Conservation (phyloP, 1,140 invertebrate genomes). For the Hyposmocoma kahamanoa region DNA sequence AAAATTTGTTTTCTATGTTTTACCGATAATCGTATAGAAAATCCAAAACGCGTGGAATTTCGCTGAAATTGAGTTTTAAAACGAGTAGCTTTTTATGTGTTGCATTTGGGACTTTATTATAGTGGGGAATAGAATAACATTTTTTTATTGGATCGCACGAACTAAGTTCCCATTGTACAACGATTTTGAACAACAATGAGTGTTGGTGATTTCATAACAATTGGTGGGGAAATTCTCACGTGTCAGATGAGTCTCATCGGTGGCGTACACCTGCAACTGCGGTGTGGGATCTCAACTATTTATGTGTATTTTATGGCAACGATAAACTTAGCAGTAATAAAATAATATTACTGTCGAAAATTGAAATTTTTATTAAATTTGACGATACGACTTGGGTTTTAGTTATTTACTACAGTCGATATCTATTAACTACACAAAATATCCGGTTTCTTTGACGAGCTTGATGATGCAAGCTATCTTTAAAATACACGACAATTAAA, state of each 20-base stretch:
- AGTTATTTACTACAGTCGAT: not conserved
- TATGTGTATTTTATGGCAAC: not conserved
- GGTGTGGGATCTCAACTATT: not conserved
- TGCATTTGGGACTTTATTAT: too few relatives aligned
- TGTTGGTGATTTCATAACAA: constrained; percentile 54
- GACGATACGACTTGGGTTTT: not conserved
- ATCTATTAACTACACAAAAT: not conserved
- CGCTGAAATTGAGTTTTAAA: too few relatives aligned
- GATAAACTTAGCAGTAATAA: constrained; percentile 1
- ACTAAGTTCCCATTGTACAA: constrained; percentile 45
- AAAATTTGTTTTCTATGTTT: too few relatives aligned
- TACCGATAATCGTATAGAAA: too few relatives aligned
- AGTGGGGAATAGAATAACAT: too few relatives aligned
- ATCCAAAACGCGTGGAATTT: too few relatives aligned
- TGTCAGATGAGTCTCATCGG: constrained; percentile 16
- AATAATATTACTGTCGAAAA: not conserved
- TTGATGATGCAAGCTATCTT: not conserved
- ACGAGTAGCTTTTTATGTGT: too few relatives aligned
- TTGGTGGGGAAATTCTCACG: constrained; percentile 50
- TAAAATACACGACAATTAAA: not conserved
- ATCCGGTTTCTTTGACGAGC: not conserved
- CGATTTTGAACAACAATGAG: constrained; percentile 49
- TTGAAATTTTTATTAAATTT: not conserved
- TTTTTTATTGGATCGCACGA: constrained; percentile 31
- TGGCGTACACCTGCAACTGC: not conserved